Evolutionary conservation across 2,113 vertebrate genomes (phyloP).

Genomic region (Plectropomus leopardus): DNA sequence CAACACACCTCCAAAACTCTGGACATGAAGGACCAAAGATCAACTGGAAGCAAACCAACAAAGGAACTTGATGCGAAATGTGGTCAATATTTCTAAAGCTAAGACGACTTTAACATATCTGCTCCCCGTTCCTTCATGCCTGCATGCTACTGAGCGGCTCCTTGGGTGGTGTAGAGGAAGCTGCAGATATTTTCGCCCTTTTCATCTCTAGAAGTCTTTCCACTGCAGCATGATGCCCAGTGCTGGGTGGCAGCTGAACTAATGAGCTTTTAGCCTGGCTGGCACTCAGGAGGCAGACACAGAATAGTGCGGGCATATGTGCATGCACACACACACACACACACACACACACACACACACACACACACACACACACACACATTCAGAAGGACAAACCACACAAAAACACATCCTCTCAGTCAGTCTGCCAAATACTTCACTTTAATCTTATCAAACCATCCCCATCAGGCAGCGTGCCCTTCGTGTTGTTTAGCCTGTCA

Average conservation of each 20-base stretch:
- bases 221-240: slow-evolving; percentile 57
- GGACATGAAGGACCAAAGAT: slow-evolving; percentile 6
- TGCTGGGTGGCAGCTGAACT: slow-evolving; percentile 70
- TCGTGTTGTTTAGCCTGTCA: slow-evolving; percentile 80
- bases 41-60: slow-evolving; percentile 25
- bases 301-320: slow-evolving; percentile 45
- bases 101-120: slow-evolving; percentile 12
- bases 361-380: slow-evolving; percentile 7
- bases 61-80: slow-evolving; percentile 4
- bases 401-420: slow-evolving; percentile 66
- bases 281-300: slow-evolving; percentile 53
- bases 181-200: slow-evolving; percentile 25
- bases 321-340: not conserved
- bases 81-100: not conserved
- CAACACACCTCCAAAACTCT: not conserved
- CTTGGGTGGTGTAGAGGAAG: slow-evolving; percentile 18
- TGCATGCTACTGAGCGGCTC: slow-evolving; percentile 20
- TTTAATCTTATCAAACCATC: slow-evolving; percentile 85
- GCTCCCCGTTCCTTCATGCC: not conserved
- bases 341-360: slow-evolving; percentile 1
- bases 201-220: slow-evolving; percentile 44
- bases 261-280: slow-evolving; percentile 77
- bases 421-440: slow-evolving; percentile 81
- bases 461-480: slow-evolving; percentile 78
- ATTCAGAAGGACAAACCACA: slow-evolving; percentile 52